Percentiles rank a stretch among this genome's conserved stretches.
Evolutionary conservation across 2,797 vertebrate species (phyloP).

Genomic region (Sparidentex hasta): DNA sequence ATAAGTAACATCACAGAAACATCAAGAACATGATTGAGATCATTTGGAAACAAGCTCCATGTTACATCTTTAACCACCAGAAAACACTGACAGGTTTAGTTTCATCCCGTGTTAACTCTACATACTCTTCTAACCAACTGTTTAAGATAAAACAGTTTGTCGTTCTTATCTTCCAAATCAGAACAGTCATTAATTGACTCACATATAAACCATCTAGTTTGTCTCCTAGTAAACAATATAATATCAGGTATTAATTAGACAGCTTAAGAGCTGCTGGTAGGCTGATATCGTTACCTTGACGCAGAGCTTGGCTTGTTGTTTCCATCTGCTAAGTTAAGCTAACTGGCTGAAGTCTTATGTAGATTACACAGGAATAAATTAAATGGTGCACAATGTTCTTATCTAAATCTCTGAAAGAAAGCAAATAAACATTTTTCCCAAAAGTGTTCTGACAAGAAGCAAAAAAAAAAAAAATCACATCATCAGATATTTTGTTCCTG

Average conservation of each 20-base stretch:
- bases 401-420: constrained; percentile 2
- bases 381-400: too few species aligned
- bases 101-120: too few species aligned
- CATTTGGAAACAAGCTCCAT: not conserved
- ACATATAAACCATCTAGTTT: too few species aligned
- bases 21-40: not conserved
- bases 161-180: too few species aligned
- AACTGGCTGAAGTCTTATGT: not conserved
- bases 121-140: too few species aligned
- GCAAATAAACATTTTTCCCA: not conserved
- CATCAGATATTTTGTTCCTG: not conserved
- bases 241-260: not conserved
- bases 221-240: too few species aligned
- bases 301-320: not conserved
- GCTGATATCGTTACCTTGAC: not conserved
- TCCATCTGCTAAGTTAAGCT: not conserved
- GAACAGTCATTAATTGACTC: too few species aligned
- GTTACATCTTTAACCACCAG: not conserved
- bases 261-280: not conserved
- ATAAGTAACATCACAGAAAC: not conserved
- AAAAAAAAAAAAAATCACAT: not conserved
- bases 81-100: not conserved
- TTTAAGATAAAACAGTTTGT: too few species aligned
- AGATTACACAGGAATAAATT: too few species aligned
- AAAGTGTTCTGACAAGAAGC: not conserved